A percentile compares a stretch with the other conserved stretches of the same genome.
Evolutionary conservation across 2,797 vertebrate genomes (phyloP).

Genomic region (Miichthys miiuy): DNA sequence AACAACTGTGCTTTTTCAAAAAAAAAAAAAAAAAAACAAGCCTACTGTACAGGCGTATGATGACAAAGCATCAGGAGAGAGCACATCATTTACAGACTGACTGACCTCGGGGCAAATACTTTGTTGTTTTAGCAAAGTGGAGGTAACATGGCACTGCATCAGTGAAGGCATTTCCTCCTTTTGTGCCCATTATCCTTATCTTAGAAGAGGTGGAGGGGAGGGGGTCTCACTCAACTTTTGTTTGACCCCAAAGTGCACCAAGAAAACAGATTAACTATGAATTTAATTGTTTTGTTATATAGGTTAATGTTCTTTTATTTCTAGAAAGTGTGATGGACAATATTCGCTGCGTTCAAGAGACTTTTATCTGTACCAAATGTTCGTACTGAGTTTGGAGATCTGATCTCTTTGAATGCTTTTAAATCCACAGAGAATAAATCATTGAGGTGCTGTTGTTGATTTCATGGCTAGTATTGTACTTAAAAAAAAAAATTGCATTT

Average conservation of each 20-base stretch:
- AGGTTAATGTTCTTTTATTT: too few relatives aligned
- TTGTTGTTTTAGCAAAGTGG: slow-evolving; percentile 22
- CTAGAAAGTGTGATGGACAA: too few relatives aligned
- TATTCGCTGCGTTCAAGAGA: too few relatives aligned
- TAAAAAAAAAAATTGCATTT: too few relatives aligned
- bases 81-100: slow-evolving; percentile 8
- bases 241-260: neutral
- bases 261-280: neutral
- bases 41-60: neutral
- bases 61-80: slow-evolving; percentile 36
- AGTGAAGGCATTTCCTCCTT: slow-evolving; percentile 55
- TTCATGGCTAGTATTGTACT: too few relatives aligned
- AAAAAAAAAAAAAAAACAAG: neutral
- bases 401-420: too few relatives aligned
- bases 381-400: too few relatives aligned
- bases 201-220: neutral
- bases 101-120: neutral
- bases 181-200: slow-evolving; percentile 45
- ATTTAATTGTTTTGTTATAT: too few relatives aligned
- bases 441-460: too few relatives aligned
- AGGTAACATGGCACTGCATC: slow-evolving; percentile 11
- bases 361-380: too few relatives aligned
- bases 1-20: slow-evolving; percentile 29
- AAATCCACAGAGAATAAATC: too few relatives aligned
- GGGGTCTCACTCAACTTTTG: neutral